Evolutionary conservation across 2,113 vertebrate species (phyloP).

Genomic region (Ochotona curzoniae): DNA sequence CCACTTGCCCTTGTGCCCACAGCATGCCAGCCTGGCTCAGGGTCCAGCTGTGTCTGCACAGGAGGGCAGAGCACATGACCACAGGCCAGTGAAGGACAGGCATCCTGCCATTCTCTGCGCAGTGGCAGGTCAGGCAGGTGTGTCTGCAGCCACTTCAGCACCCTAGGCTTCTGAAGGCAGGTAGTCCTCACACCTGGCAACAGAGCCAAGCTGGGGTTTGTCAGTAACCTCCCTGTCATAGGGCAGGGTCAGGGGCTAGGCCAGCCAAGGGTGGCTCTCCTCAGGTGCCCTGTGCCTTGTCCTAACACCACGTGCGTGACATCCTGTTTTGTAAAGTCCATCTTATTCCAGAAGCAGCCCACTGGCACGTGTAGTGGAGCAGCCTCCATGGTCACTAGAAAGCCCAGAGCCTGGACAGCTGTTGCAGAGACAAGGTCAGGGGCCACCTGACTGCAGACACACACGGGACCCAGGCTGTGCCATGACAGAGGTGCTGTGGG

Average conservation of each 20-base stretch:
- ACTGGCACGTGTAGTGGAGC: too few species aligned
- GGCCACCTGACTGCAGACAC: too few species aligned
- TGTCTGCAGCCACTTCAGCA: neutral
- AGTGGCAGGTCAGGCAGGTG: neutral
- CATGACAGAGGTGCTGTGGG: too few species aligned
- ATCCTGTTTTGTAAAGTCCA: neutral
- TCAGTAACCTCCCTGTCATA: too few species aligned
- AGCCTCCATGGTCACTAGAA: too few species aligned
- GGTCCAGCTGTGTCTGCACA: neutral
- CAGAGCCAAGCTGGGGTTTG: too few species aligned
- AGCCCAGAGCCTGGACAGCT: neutral
- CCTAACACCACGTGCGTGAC: too few species aligned
- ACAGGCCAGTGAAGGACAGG: neutral
- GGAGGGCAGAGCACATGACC: neutral
- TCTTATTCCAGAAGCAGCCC: neutral
- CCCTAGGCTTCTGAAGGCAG: neutral
- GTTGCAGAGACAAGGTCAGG: too few species aligned
- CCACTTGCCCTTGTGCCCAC: neutral
- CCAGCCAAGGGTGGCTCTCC: neutral
- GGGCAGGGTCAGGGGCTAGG: neutral
- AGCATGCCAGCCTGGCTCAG: neutral
- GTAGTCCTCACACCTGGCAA: neutral
- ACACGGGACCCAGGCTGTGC: too few species aligned
- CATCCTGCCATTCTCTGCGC: neutral
- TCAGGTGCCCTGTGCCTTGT: neutral